Conservation (phyloP, 1,140 invertebrate species). For the Caligus rogercresseyi region DNA sequence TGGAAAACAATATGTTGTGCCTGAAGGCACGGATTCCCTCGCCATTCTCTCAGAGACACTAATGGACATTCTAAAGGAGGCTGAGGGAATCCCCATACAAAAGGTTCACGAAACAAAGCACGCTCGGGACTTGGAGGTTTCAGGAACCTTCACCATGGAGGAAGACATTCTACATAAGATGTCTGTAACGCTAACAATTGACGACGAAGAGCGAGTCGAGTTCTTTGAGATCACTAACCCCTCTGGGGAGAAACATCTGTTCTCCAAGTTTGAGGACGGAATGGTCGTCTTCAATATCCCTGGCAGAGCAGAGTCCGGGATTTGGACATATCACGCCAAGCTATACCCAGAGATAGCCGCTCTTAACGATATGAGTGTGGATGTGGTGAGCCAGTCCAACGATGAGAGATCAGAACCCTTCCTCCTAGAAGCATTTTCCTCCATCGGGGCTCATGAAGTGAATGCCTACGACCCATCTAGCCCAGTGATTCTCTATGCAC, state of each 20-base stretch:
- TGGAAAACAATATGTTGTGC: constrained; percentile 6
- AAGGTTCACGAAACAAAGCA: constrained; percentile 19
- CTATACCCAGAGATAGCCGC: constrained; percentile 10
- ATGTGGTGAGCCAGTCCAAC: constrained; percentile 15
- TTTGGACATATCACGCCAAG: constrained; percentile 20
- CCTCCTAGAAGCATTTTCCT: constrained; percentile 6
- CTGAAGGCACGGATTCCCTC: constrained; percentile 2
- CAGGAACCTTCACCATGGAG: constrained; percentile 20
- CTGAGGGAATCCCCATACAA: background rate
- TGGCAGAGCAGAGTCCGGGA: constrained; percentile 7
- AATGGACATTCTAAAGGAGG: constrained; percentile 12
- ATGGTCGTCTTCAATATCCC: constrained; percentile 7
- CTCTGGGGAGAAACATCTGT: constrained; percentile 18
- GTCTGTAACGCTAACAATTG: constrained; percentile 13
- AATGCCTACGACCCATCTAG: background rate
- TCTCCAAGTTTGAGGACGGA: constrained; percentile 20
- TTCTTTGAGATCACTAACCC: constrained; percentile 19
- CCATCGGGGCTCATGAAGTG: background rate
- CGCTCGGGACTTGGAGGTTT: constrained; percentile 9
- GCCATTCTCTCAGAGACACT: constrained; percentile 10
- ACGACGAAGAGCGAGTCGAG: constrained; percentile 16
- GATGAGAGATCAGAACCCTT: constrained; percentile 5
- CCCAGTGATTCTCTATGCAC: constrained; percentile 6
- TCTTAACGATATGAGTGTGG: constrained; percentile 2
- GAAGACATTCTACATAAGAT: constrained; percentile 12